Conservation (phyloP, 2,113 vertebrate genomes). For the Oncorhynchus masou region DNA sequence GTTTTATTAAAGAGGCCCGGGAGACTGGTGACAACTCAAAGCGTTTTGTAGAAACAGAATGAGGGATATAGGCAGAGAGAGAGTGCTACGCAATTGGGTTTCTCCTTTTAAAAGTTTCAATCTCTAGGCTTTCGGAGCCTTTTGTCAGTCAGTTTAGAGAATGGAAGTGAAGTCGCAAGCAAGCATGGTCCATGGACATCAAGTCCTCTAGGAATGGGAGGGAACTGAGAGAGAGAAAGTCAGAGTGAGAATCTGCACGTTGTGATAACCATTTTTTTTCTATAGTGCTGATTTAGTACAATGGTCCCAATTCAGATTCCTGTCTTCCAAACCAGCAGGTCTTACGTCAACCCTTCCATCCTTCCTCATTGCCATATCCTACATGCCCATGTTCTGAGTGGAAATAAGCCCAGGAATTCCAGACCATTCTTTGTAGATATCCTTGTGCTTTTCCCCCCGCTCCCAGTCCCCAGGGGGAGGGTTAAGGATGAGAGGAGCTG, state of each 20-base stretch:
- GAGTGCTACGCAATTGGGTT: constrained; percentile 40
- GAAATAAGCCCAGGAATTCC: constrained; percentile 51
- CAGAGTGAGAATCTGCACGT: constrained; percentile 37
- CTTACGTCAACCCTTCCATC: neutral
- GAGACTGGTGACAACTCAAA: constrained; percentile 67
- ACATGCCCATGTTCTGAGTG: constrained; percentile 38
- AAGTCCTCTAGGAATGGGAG: constrained; percentile 33
- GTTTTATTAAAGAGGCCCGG: constrained; percentile 37
- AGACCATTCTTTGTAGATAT: constrained; percentile 64
- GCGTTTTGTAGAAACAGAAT: constrained; percentile 61
- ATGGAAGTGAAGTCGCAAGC: constrained; percentile 26
- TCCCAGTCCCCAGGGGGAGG: constrained; percentile 2
- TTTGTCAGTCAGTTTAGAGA: constrained; percentile 53
- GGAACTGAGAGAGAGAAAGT: constrained; percentile 36
- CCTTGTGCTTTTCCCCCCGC: constrained; percentile 35
- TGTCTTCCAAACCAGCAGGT: neutral
- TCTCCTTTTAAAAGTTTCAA: constrained; percentile 53
- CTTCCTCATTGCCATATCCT: neutral
- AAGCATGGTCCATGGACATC: constrained; percentile 40
- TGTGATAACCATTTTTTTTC: constrained; percentile 26
- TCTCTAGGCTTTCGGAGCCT: constrained; percentile 44
- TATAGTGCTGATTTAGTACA: constrained; percentile 16
- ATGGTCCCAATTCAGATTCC: constrained; percentile 1
- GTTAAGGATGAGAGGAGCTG: constrained; percentile 58
- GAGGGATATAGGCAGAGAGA: constrained; percentile 44